A percentile compares a stretch with the other conserved stretches of the same genome.
Conservation (phyloP, 2,888 invertebrate genomes). For the Melipona beecheii region DNA sequence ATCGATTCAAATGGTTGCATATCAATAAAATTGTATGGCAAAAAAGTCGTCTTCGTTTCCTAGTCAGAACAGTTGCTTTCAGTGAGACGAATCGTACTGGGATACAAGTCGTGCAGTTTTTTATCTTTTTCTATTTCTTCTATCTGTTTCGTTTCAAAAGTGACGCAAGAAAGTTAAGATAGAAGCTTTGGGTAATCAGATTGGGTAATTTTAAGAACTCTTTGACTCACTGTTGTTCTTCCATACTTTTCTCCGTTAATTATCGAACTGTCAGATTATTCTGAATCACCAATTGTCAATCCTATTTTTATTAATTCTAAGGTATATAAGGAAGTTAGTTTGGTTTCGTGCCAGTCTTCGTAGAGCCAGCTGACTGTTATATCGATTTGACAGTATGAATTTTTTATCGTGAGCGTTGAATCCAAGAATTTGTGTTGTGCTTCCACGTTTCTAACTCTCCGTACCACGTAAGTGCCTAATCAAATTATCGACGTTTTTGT, state of each 20-base stretch:
- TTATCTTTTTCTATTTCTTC: too few relatives aligned
- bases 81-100: too few relatives aligned
- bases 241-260: accelerated
- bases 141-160: not conserved
- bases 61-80: too few relatives aligned
- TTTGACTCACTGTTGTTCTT: not conserved
- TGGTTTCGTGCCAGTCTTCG: not conserved
- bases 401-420: accelerated
- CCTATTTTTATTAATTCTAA: accelerated
- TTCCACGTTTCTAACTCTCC: too few relatives aligned
- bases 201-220: not conserved
- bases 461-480: too few relatives aligned
- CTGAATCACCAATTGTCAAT: not conserved
- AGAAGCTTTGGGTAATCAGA: accelerated
- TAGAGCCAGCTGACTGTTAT: accelerated
- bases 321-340: not conserved
- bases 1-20: too few relatives aligned
- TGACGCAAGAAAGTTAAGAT: accelerated
- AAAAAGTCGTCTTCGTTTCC: too few relatives aligned
- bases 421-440: not conserved
- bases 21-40: too few relatives aligned
- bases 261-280: accelerated
- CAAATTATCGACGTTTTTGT: too few relatives aligned
- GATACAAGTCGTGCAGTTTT: too few relatives aligned
- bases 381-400: not conserved